Base-by-base conservation (phyloP, 2,888 invertebrate species). In the Zygogramma bicolorata region DNA sequence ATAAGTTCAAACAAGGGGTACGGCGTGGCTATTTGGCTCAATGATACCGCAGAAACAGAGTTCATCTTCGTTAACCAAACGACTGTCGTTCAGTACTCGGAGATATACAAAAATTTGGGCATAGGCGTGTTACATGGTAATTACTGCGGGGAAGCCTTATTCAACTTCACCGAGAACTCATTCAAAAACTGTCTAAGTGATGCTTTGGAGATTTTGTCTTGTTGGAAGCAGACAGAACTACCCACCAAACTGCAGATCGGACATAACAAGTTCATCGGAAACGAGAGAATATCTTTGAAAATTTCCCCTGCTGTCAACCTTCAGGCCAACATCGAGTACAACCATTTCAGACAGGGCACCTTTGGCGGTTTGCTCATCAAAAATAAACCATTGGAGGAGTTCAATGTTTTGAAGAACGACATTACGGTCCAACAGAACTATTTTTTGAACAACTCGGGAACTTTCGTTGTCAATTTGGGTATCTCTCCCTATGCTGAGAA, bases 41-140 rank as follows among this genome's bases (percentile, higher is more conserved):
- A 98, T 84, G 93, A 96, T 81, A 95, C 96, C 13, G 87, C 89
- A 77, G 90, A 92, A 81, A 92, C 94, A 0, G 95, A 95, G 85
- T 96, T 93, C 79, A 87, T 95, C 53, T 90, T 93, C 3, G 89
- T 95, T 42, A 95, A 96, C 85, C 97, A 97, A 86, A 95, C 96
- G 0, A 95, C 94, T 0, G 93, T 94, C 0, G 90, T 98, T 13
- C 94, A 97, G 82, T 95, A 96, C 85, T 95, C 96, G 0, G 92
- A 94, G 84, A 92, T 99, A 81, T 92, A 93, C 77, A 93, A 93
- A 75, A 99, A 99, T 86, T 88, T 94, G 6, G 96, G 97, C 83
- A 91, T 94, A 34, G 98, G 97, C 0, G 91, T 99, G 53, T 88
- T 97, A 63, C 93, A 98, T 77, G 98, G 98, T 2, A 99, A 99